Evolutionary conservation across 2,113 vertebrate genomes (phyloP).

Genomic region (Guaruba guarouba): DNA sequence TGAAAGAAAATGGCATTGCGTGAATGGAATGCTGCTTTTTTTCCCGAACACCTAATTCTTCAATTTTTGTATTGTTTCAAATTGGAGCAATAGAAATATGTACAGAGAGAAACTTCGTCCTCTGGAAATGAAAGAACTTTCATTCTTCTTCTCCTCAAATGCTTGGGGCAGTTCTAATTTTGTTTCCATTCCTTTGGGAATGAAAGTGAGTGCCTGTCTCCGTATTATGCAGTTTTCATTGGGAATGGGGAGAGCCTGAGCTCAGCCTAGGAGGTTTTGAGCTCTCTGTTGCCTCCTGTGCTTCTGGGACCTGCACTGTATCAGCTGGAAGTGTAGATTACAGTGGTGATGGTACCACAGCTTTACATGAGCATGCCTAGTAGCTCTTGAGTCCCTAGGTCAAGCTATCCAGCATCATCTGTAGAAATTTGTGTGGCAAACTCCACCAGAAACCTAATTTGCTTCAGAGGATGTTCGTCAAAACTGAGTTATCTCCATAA

Average conservation of each 20-base stretch:
- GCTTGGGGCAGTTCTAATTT: neutral
- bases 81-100: neutral
- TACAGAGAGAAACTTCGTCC: neutral
- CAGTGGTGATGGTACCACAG: neutral
- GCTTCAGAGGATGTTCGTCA: neutral
- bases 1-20: neutral
- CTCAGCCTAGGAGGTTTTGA: neutral
- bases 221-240: neutral
- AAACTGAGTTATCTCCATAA: neutral
- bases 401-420: neutral
- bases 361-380: neutral
- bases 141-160: neutral
- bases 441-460: neutral
- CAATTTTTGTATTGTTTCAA: neutral
- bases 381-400: neutral
- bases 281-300: neutral
- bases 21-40: neutral
- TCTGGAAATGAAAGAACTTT: neutral
- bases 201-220: neutral
- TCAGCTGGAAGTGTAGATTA: neutral
- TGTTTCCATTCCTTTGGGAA: neutral
- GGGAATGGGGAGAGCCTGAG: neutral
- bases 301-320: neutral
- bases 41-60: neutral
- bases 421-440: neutral